Percentiles rank a stretch among this genome's conserved stretches.
Conservation (phyloP, 2,113 vertebrate genomes). For the Anser brachyrhynchus region DNA sequence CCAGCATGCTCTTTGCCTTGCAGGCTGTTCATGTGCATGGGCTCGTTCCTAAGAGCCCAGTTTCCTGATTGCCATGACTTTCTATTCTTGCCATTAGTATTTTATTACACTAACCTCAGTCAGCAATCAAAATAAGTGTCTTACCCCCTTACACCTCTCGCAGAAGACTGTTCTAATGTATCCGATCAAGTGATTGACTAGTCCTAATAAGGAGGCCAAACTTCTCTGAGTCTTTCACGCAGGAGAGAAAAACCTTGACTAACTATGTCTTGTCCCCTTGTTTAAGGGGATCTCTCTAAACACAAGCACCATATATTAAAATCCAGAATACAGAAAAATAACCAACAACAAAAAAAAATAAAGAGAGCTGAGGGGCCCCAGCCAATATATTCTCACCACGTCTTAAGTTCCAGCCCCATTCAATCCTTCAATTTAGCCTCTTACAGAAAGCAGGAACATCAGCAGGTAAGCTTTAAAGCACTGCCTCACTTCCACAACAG, state of each 20-base stretch:
- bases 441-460: background rate
- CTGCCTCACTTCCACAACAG: background rate
- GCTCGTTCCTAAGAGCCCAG: background rate
- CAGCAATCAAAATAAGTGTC: background rate
- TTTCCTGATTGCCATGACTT: conserved; percentile 1
- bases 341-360: background rate
- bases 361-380: background rate
- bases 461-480: conserved; percentile 5
- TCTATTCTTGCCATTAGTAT: background rate
- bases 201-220: background rate
- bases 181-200: background rate
- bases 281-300: background rate
- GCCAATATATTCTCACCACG: background rate
- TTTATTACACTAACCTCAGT: background rate
- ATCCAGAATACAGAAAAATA: background rate
- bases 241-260: background rate
- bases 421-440: background rate
- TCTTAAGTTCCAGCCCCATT: background rate
- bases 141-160: background rate
- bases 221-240: background rate
- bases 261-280: background rate
- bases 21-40: background rate
- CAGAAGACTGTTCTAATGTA: background rate
- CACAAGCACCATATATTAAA: background rate
- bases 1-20: background rate